These are phyloP conservation scores for Umimayanthus chanpuru DNA, from an alignment of 92 coral and sea anemone species.

Conservation along the genomic window DNA sequence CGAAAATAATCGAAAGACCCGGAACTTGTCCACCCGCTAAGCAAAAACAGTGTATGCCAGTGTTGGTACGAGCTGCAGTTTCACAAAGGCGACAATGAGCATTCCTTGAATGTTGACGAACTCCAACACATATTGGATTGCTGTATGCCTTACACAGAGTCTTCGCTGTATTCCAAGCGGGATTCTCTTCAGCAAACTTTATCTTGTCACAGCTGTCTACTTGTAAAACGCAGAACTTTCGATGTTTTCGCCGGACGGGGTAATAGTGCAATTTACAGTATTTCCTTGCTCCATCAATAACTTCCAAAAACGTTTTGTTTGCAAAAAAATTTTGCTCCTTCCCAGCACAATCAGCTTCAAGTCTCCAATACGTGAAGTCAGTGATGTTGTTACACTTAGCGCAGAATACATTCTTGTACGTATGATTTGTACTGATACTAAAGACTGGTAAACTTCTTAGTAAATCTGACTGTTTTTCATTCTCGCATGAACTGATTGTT, in stretches of 20 bases:
- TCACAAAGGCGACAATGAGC: conserved; percentile 18
- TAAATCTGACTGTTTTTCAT: background rate
- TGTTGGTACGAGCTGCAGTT: background rate
- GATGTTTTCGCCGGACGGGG: background rate
- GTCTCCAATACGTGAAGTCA: background rate
- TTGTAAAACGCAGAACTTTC: background rate
- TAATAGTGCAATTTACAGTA: background rate
- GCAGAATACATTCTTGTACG: conserved; percentile 2
- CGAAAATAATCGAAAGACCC: background rate
- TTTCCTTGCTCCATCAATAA: background rate
- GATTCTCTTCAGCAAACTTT: background rate
- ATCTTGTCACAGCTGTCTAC: background rate
- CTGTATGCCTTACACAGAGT: conserved; percentile 8
- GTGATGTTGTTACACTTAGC: conserved; percentile 12
- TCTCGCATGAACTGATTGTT: background rate
- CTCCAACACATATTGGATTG: background rate
- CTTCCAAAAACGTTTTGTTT: background rate
- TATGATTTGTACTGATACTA: background rate
- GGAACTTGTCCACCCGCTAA: background rate
- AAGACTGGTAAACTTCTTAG: background rate
- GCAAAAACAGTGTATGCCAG: background rate
- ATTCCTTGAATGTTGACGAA: background rate
- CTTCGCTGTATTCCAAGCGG: conserved; percentile 9
- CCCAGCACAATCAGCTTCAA: conserved; percentile 2
- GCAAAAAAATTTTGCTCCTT: background rate